phyloP scores from a whole-genome alignment of 2,113 vertebrate genomes.

The Mus pahari region DNA sequence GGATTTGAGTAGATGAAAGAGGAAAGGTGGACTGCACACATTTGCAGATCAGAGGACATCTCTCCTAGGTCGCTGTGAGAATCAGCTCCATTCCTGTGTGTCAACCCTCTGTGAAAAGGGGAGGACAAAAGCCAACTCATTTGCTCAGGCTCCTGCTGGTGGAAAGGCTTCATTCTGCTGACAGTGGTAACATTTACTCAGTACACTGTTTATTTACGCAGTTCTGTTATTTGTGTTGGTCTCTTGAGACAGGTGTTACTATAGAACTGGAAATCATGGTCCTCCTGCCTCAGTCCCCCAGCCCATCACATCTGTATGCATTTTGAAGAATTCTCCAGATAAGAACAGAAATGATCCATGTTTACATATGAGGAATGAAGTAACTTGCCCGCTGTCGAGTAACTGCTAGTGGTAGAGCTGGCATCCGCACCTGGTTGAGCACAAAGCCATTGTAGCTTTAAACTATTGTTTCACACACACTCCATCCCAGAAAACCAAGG shows the following conservation, averaged over 20 bases:
- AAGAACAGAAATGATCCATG: slow-evolving; percentile 14
- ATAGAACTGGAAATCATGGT: background rate
- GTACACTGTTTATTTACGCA: background rate
- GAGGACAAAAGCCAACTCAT: background rate
- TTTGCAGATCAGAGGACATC: background rate
- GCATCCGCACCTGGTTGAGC: background rate
- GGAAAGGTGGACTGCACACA: background rate
- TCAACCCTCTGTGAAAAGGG: background rate
- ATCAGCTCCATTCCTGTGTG: background rate
- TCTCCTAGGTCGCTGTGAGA: background rate
- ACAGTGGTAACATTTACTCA: background rate
- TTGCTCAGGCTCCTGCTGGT: background rate
- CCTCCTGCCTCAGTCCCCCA: background rate
- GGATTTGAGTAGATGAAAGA: background rate
- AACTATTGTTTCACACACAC: background rate
- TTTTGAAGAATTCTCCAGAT: slow-evolving; percentile 41
- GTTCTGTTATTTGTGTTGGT: background rate
- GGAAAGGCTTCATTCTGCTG: background rate
- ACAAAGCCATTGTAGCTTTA: background rate
- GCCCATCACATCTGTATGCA: background rate
- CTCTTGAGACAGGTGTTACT: background rate
- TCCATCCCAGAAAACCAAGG: background rate
- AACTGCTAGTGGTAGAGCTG: background rate
- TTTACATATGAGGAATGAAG: slow-evolving; percentile 53
- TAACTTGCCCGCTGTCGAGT: background rate